These are phyloP conservation scores for Dasyurus viverrinus DNA, from an alignment of 2,113 vertebrate genomes.

Conservation along the genomic window DNA sequence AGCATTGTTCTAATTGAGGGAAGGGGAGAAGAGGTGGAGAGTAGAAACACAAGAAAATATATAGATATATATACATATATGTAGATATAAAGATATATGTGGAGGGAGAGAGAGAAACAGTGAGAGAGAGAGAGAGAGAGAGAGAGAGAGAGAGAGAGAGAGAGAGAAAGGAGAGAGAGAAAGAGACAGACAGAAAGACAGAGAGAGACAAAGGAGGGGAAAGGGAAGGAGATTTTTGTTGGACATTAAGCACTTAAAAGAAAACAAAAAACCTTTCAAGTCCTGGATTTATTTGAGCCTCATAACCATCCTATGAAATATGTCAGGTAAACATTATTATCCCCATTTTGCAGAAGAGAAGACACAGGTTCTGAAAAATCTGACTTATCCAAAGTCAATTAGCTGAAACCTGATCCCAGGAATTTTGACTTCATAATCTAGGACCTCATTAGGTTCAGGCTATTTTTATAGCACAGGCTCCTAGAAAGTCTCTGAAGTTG, in stretches of 20 bases:
- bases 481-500: background rate
- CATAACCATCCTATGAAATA: background rate
- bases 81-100: no score
- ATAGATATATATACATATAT: no score
- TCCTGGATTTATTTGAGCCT: background rate
- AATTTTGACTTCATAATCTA: background rate
- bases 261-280: no score
- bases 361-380: background rate
- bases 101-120: no score
- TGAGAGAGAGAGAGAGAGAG: no score
- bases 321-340: conserved; percentile 8
- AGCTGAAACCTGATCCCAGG: background rate
- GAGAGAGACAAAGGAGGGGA: no score
- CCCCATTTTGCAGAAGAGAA: background rate
- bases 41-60: background rate
- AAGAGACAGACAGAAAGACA: no score
- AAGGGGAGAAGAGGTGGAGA: background rate
- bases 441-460: background rate
- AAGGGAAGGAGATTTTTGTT: no score
- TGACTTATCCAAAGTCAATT: conserved; percentile 10
- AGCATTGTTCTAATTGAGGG: background rate
- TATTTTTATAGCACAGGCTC: background rate
- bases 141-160: no score
- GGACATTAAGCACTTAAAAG: no score
- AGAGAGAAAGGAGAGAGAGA: no score